Base-by-base conservation (phyloP, 2,888 invertebrate genomes). In the Clusia tigrina region DNA sequence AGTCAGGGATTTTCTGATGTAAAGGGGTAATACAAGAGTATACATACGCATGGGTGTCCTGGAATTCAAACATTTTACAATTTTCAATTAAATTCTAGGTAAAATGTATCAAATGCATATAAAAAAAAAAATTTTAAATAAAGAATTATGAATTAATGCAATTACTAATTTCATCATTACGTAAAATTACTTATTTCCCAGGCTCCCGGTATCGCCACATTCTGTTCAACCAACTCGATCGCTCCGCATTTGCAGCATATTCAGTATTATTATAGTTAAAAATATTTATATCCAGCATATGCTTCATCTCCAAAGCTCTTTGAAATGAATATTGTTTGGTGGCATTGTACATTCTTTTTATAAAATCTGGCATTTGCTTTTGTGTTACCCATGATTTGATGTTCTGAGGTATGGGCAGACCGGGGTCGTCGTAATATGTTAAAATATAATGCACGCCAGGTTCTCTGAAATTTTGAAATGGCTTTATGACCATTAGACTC, bases 381-480 rank as follows among this genome's bases (percentile, higher is more conserved):
- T 89, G 89, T 0, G 89, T 87, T 0, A 90, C 93, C 93, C 94
- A 95, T 0, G 89, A 86, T 23, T 89, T 88, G 52, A 92, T 85
- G 46, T 89, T 86, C 9, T 90, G 86, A 0, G 94, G 92, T 73
- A 95, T 88, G 55, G 90, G 74, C 38, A 90, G 85, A 0, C 93
- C 94, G 9, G 95, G 94, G 85, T 94, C 92, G 80, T 95, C 95
- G 82, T 90, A 95, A 83, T 95, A 95, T 0, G 94, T 95, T 42
- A 95, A 83, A 38, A 91, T 90, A 83, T 94, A 95, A 81, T 95
- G 78, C 26, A 79, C 70, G 1, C 80, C 82, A 1, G 84, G 84
- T 51, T 83, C 80, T 18, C 79, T 71, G 56, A 81, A 81, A 17
- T 71, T 72, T 12, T 74, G 76, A 63, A 76, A 78, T 0, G 93